phyloP scores from a whole-genome alignment of 2,888 invertebrate genomes.

The Eumerus sabulonum region DNA sequence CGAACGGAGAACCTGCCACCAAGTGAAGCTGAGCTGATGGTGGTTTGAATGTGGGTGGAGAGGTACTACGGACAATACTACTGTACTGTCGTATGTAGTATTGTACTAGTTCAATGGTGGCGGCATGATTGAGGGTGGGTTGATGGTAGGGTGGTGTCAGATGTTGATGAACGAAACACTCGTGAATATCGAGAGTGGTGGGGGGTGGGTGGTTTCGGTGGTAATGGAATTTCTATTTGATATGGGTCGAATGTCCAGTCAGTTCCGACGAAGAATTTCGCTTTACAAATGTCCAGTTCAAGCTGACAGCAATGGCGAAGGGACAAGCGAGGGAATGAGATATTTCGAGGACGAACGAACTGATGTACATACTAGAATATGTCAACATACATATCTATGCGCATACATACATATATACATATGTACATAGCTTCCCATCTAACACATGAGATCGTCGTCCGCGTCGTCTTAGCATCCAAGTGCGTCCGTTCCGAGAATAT shows the following conservation, averaged over 20 bases:
- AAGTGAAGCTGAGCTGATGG: no score
- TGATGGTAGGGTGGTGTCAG: constrained; percentile 63
- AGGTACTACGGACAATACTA: constrained; percentile 5
- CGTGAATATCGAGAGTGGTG: constrained; percentile 48
- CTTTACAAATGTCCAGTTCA: constrained; percentile 68
- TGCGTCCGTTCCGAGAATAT: constrained; percentile 26
- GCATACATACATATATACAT: constrained; percentile 6
- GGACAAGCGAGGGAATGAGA: constrained; percentile 20
- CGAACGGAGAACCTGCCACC: constrained; percentile 48
- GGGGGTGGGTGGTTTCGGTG: constrained; percentile 36
- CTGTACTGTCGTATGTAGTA: neutral
- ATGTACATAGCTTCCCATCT: neutral
- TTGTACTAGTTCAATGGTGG: constrained; percentile 4
- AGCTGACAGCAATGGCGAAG: constrained; percentile 43
- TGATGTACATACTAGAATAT: neutral
- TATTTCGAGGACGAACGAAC: constrained; percentile 32
- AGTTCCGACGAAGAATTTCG: constrained; percentile 69
- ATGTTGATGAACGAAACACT: constrained; percentile 68
- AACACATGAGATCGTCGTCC: constrained; percentile 8
- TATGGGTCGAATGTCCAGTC: constrained; percentile 69
- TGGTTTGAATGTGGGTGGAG: constrained; percentile 11
- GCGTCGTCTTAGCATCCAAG: constrained; percentile 63
- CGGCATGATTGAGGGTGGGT: no score
- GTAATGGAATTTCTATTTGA: constrained; percentile 68
- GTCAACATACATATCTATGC: no score